These are phyloP conservation scores for Meles meles DNA, from an alignment of 2,113 vertebrate species.

Conservation along the genomic window DNA sequence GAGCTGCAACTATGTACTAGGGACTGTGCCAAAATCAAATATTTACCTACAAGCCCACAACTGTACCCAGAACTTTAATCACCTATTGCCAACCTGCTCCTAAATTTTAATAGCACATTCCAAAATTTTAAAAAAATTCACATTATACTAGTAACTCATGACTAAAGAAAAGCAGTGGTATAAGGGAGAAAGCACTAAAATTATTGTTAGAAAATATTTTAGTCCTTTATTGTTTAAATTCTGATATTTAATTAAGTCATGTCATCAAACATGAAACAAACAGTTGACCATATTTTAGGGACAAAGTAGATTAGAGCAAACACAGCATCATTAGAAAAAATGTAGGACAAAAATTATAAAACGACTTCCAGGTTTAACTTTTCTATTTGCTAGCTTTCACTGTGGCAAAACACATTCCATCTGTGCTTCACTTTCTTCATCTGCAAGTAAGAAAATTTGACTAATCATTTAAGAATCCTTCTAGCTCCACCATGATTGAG, in stretches of 20 bases:
- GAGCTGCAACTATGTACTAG: background rate
- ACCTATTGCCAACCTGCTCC: background rate
- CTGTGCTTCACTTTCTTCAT: background rate
- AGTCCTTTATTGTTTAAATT: background rate
- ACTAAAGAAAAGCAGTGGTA: background rate
- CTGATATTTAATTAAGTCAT: background rate
- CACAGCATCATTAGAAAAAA: background rate
- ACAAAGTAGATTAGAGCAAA: background rate
- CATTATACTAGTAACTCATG: background rate
- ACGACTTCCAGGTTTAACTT: background rate
- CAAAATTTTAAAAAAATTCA: background rate
- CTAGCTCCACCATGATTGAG: background rate
- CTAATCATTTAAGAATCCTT: background rate
- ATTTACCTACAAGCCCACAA: background rate
- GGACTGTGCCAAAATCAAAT: background rate
- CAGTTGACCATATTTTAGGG: background rate
- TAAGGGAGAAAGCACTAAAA: background rate
- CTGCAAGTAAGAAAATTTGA: background rate
- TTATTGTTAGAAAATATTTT: background rate
- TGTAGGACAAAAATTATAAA: background rate
- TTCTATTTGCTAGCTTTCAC: background rate
- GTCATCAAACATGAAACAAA: background rate
- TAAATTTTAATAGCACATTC: background rate
- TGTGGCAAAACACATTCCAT: background rate
- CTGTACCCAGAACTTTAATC: background rate